Evolutionary conservation across 1,140 invertebrate species (phyloP), one percentile per base, ranked within the genome.

Genomic region (Drosophila prosaltans): DNA sequence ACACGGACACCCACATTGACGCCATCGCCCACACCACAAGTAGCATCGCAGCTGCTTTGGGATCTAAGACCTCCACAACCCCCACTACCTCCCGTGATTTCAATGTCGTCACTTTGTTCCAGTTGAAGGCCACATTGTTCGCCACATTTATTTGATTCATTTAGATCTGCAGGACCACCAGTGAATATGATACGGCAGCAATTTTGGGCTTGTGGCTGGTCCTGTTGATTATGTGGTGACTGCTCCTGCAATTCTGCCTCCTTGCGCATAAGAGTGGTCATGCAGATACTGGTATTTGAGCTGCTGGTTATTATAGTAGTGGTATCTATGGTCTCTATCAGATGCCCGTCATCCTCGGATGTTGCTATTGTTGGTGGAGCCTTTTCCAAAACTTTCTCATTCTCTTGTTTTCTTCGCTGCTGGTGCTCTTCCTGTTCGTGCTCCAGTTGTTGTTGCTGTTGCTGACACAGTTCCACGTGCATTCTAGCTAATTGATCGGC

Each of bases 291-390:
- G 6, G 84, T 71, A 28, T 57, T 72, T 16, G 68, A 69, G 54
- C 61, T 86, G 41, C 70, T 88, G 0, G 79, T 80, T 2, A 88
- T 88, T 11, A 78, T 78, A 16, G 83, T 88, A 6, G 76, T 88
- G 0, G 83, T 89, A 4, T 88, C 70, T 8, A 88, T 69, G 8
- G 80, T 74, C 65, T 88, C 83, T 32, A 88, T 45, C 8, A 88
- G 26, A 16, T 80, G 69, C 0, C 83, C 82, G 41, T 86, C 83
- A 0, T 86, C 82, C 8, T 88, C 82, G 6, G 71, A 67, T 69
- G 45, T 0, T 70, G 43, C 32, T 79, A 6, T 24, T 48, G 21
- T 26, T 51, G 21, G 8, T 11, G 39, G 39, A 40, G 10, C 2
- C 10, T 40, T 40, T 40, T 11, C 10, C 39, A 40, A 40, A 40